Evolutionary conservation across 1,140 invertebrate genomes (phyloP), one percentile per base, ranked within the genome.

Genomic region (Tribolium castaneum): DNA sequence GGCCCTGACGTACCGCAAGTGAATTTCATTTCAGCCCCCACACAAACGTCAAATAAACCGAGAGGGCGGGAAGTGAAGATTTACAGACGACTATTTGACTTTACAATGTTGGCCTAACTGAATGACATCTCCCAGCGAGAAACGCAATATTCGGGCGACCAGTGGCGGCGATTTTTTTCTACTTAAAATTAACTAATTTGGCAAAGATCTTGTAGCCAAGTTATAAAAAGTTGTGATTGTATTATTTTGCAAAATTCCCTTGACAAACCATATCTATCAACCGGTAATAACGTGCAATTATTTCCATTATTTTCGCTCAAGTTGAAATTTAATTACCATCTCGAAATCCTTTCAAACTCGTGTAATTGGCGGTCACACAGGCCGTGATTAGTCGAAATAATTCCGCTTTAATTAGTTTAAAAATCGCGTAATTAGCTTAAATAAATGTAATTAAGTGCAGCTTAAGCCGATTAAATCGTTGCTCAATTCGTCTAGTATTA

Each of bases 41-140:
- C 39, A 35, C 49, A 16, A 59, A 83, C 77, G 80, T 83, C 81
- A 83, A 83, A 82, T 82, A 81, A 82, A 82, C 75, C 82, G 75
- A 75, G 73, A 77, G 82, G 82, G 82, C 81, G 82, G 82, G 77
- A 80, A 80, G 74, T 74, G 45, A 71, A 83, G 81, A 83, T 83
- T 83, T 83, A 83, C 80, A 75, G 78, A 73, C 51, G 74, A 75
- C 79, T 10, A 83, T 82, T 83, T 82, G 81, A 83, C 79, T 82
- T 82, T 82, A 81, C 81, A 83, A 82, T 81, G 79, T 82, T 82
- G 78, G 78, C 71, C 62, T 81, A 78, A 74, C 74, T 51, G 76
- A 16, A 49, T 62, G 56, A 76, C 76, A 79, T 79, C 80, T 79
- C 62, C 56, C 39, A 0, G 39, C 39, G n/a, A 45, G 39, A 45